A percentile compares a stretch with the other conserved stretches of the same genome.
phyloP scores from a whole-genome alignment of 2,113 vertebrate genomes.

The Caloenas nicobarica region DNA sequence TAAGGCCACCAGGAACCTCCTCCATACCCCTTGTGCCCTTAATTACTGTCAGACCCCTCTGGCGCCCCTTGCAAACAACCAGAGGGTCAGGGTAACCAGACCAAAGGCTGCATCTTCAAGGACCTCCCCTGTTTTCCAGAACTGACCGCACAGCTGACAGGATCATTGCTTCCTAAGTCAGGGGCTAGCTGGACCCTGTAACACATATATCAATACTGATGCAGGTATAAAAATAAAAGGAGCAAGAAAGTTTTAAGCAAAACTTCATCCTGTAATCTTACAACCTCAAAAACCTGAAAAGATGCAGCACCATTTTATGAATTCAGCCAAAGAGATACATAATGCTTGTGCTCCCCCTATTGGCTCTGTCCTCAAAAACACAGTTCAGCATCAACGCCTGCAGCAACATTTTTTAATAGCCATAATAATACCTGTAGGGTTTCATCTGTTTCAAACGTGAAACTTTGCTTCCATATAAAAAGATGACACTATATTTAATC shows the following conservation, averaged over 20 bases:
- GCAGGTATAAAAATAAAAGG: background rate
- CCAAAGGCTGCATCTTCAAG: background rate
- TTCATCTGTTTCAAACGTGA: background rate
- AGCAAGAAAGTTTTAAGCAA: background rate
- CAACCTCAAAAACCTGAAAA: background rate
- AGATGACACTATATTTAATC: background rate
- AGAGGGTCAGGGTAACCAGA: background rate
- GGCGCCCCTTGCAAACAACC: fast-evolving
- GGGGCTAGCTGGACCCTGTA: background rate
- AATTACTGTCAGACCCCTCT: background rate
- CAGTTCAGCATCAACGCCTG: fast-evolving
- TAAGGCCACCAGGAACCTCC: background rate
- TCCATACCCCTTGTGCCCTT: background rate
- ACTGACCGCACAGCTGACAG: background rate
- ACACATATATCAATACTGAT: background rate
- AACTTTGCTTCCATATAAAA: background rate
- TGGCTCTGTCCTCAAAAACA: background rate
- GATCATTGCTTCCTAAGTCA: background rate
- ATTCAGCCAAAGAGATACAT: background rate
- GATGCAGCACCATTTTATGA: background rate
- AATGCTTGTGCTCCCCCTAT: background rate
- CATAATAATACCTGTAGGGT: fast-evolving
- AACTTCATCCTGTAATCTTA: background rate
- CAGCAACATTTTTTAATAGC: background rate
- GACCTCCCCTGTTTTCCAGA: background rate